Conservation (phyloP, 2,888 invertebrate species). For the Liopterus haemorrhoidalis region DNA sequence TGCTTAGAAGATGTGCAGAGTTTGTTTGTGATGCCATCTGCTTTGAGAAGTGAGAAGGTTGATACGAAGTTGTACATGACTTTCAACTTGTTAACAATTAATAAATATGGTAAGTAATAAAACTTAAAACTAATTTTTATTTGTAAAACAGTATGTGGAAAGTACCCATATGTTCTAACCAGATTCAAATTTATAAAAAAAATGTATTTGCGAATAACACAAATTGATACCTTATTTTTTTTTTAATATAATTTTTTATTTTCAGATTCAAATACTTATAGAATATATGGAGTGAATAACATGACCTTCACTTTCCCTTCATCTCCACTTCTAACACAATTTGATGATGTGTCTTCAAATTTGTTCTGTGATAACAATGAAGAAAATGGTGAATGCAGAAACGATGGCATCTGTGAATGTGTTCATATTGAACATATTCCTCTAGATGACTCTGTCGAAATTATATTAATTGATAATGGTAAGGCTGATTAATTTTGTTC, state of each 20-base stretch:
- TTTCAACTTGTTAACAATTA: conserved; percentile 54
- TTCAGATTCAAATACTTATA: conserved; percentile 30
- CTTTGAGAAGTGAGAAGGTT: conserved; percentile 45
- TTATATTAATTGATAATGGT: conserved; percentile 73
- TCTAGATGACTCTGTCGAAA: conserved; percentile 63
- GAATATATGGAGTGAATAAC: conserved; percentile 53
- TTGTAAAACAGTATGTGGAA: background rate
- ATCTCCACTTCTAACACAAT: conserved; percentile 71
- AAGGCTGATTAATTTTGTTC: too few relatives aligned
- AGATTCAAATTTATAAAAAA: too few relatives aligned
- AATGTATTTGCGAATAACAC: too few relatives aligned
- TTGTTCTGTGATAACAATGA: conserved; percentile 52
- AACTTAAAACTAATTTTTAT: background rate
- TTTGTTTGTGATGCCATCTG: conserved; percentile 49
- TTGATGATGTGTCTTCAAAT: conserved; percentile 51
- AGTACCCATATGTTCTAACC: too few relatives aligned
- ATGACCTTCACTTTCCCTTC: conserved; percentile 71
- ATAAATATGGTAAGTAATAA: conserved; percentile 17
- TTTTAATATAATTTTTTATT: conserved; percentile 23
- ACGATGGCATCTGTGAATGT: conserved; percentile 58
- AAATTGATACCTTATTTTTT: too few relatives aligned
- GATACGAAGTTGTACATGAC: conserved; percentile 61
- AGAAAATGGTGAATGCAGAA: conserved; percentile 37
- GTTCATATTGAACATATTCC: conserved; percentile 65
- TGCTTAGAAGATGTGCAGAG: conserved; percentile 57